Evolutionary conservation across 2,888 invertebrate species (phyloP).

Genomic region (Agrilus mali): DNA sequence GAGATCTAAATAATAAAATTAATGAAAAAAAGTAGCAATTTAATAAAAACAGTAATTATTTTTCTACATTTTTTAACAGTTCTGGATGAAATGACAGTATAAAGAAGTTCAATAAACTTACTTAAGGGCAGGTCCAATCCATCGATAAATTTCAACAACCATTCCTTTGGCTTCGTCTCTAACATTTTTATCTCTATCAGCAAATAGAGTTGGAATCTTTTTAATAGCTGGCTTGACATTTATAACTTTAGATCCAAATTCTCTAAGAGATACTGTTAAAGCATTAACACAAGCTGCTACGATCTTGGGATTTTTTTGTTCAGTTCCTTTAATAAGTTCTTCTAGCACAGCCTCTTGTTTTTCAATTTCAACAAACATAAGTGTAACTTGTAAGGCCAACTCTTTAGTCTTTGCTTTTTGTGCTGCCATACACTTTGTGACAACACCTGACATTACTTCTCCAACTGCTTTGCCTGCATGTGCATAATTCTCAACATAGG

Average conservation of each 20-base stretch:
- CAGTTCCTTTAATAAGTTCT: conserved; percentile 85
- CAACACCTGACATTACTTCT: conserved; percentile 67
- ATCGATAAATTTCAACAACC: conserved; percentile 84
- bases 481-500: conserved; percentile 83
- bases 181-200: conserved; percentile 84
- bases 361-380: conserved; percentile 94
- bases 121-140: conserved; percentile 31
- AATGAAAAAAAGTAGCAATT: neutral
- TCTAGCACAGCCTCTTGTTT: conserved; percentile 83
- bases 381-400: conserved; percentile 71
- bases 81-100: no score
- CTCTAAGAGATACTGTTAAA: conserved; percentile 63
- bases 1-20: conserved; percentile 44
- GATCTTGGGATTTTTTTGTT: conserved; percentile 93
- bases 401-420: conserved; percentile 87
- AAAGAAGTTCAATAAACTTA: conserved; percentile 9
- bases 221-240: conserved; percentile 81
- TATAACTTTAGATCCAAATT: conserved; percentile 88
- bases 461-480: conserved; percentile 77
- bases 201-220: conserved; percentile 68
- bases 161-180: conserved; percentile 85
- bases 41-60: no score
- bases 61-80: no score
- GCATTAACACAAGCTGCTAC: conserved; percentile 72
- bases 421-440: conserved; percentile 86